Conservation (phyloP, 1,140 invertebrate genomes). For the Drosophila navojoa region DNA sequence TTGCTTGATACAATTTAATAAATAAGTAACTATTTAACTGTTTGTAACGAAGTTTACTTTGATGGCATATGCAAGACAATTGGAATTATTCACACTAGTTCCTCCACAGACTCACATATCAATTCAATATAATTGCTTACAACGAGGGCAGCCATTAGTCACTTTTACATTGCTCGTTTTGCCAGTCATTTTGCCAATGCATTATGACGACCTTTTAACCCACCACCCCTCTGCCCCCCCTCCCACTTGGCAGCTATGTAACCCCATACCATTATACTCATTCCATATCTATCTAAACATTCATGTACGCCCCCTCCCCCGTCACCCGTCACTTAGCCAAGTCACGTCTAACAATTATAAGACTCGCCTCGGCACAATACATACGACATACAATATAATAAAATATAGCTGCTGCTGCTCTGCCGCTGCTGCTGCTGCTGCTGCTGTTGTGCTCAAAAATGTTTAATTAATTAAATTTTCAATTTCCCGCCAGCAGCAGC, state of each 20-base stretch:
- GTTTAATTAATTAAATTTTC: constrained; percentile 83
- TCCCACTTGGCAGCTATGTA: neutral
- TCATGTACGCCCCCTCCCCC: too few relatives aligned
- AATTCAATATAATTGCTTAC: constrained; percentile 24
- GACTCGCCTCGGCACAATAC: constrained; percentile 44
- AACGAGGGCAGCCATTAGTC: constrained; percentile 44
- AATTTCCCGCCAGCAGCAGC: constrained; percentile 62
- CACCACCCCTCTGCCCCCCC: neutral
- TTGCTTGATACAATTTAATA: too few relatives aligned
- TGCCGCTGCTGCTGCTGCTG: constrained; percentile 34
- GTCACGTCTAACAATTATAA: constrained; percentile 63
- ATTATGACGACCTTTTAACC: constrained; percentile 50
- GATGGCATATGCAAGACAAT: neutral
- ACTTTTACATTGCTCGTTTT: constrained; percentile 40
- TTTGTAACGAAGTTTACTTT: neutral
- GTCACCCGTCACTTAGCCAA: neutral
- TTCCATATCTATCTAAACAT: neutral
- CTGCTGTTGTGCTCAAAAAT: constrained; percentile 64
- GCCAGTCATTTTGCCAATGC: constrained; percentile 54
- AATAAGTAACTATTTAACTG: neutral
- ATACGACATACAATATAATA: constrained; percentile 56
- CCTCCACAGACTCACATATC: constrained; percentile 7
- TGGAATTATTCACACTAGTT: constrained; percentile 11
- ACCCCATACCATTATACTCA: neutral
- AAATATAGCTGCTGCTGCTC: constrained; percentile 60